Evolutionary conservation across 2,888 invertebrate species (phyloP), one percentile per base, ranked within the genome.

Genomic region (Orthonevra nobilis): DNA sequence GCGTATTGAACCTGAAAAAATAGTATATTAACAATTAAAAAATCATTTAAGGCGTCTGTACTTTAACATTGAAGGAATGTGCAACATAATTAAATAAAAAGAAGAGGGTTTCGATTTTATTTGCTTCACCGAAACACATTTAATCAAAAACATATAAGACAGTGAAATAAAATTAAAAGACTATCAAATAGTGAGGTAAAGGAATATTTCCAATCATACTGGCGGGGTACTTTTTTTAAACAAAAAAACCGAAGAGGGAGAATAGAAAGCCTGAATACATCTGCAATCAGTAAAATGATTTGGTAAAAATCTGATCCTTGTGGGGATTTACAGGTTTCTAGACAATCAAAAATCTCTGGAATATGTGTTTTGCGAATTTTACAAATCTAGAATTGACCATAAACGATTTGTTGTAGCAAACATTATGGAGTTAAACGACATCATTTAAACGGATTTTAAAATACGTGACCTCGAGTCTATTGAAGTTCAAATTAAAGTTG

Each of bases 71-170:
- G 46, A 17, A 15, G 28, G 9, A 17, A 46, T 28, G 15, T 15
- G 46, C 40, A 15, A 46, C 46, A 46, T 30, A 46, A 30, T 9
- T 3, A 26, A 23, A 12, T 44, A 14, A 26, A 14, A 44, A 26
- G 14, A 26, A 44, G 15, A 28, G 5, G 28, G 30, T 3, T 46
- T 46, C 15, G 46, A 46, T 28, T 46, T 26, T 14, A 46, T 46
- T 9, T 46, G 28, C n/a, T 15, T 15, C 9, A 15, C 30, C n/a
- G 46, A 46, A 46, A 46, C 30, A 2, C 44, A 26, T 14, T 12
- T 23, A 14, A 15, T 17, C 17, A 15, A 15, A 26, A 26, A 6
- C 9, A 46, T 46, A 28, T 15, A 46, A 30, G 17, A 28, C 46
- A n/a, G 17, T n/a, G 14, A 46, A 46, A 46, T 46, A 5, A 46